Conservation (phyloP, 30 jellyfish, hydroid and myxozoan species). For the Nemopilema nomurai region DNA sequence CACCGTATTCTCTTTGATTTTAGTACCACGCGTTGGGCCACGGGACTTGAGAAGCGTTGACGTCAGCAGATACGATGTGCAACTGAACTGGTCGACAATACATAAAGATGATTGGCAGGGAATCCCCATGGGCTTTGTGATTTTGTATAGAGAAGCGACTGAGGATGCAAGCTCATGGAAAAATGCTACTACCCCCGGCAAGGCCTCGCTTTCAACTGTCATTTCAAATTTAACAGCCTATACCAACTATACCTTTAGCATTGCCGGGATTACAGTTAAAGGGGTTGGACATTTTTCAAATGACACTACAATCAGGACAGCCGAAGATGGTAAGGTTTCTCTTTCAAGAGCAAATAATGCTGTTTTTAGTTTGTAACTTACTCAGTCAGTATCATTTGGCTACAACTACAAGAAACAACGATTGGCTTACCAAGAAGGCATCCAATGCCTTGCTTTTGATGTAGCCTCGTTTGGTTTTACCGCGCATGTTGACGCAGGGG, state of each 20-base stretch:
- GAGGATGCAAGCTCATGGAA: constrained; percentile 27
- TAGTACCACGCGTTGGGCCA: constrained; percentile 36
- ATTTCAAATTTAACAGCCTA: constrained; percentile 36
- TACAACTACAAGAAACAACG: too few species aligned
- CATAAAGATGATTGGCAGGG: constrained; percentile 58
- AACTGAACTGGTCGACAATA: constrained; percentile 44
- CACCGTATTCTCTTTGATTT: neutral
- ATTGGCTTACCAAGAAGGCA: too few species aligned
- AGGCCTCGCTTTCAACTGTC: neutral
- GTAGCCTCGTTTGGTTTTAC: too few species aligned
- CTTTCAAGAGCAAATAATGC: too few species aligned
- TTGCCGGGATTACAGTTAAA: constrained; percentile 42
- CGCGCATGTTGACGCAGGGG: too few species aligned
- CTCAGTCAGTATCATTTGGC: too few species aligned
- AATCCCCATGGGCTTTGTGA: constrained; percentile 29
- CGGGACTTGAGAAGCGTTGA: constrained; percentile 26
- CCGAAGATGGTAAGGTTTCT: constrained; percentile 39
- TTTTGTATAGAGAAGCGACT: constrained; percentile 33
- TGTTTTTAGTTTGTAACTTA: too few species aligned
- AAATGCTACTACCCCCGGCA: constrained; percentile 27
- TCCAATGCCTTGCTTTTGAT: too few species aligned
- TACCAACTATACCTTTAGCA: constrained; percentile 27
- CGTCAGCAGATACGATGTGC: constrained; percentile 47
- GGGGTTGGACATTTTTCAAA: constrained; percentile 40
- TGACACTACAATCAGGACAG: constrained; percentile 23